Conservation (phyloP, 2,888 invertebrate species). For the Catotricha subobsoleta region DNA sequence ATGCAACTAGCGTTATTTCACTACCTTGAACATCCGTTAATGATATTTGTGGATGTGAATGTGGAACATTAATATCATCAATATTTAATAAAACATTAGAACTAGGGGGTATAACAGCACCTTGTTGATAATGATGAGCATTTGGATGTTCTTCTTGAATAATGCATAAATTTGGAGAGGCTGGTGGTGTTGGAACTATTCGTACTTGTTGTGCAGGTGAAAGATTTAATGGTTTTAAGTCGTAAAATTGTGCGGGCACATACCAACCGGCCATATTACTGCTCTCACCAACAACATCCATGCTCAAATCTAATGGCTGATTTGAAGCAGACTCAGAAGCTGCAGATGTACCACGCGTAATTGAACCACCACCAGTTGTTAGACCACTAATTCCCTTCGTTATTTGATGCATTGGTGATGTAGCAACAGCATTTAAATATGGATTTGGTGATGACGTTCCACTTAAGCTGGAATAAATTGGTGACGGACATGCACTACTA, state of each 20-base stretch:
- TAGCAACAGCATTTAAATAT: conserved; percentile 19
- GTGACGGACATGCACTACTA: conserved; percentile 32
- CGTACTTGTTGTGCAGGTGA: conserved; percentile 28
- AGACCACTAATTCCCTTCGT: conserved; percentile 52
- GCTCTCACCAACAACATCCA: too few relatives aligned
- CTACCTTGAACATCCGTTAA: conserved; percentile 81
- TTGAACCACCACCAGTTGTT: conserved; percentile 52
- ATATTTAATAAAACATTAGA: not conserved
- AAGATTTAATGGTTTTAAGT: conserved; percentile 27
- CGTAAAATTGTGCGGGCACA: conserved; percentile 22
- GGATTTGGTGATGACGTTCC: conserved; percentile 25
- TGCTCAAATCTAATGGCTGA: conserved; percentile 27
- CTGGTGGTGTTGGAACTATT: conserved; percentile 28
- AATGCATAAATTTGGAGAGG: conserved; percentile 44
- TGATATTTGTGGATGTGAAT: conserved; percentile 68
- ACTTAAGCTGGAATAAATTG: conserved; percentile 30
- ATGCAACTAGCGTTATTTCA: conserved; percentile 58
- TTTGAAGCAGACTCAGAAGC: conserved; percentile 22
- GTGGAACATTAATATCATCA: conserved; percentile 16
- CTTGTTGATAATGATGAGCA: not conserved
- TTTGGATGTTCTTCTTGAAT: conserved; percentile 55
- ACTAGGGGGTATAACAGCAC: conserved; percentile 7
- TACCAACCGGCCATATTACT: conserved; percentile 20
- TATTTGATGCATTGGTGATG: conserved; percentile 46
- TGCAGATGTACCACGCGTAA: conserved; percentile 51